Base-by-base conservation (phyloP, 2,113 vertebrate species). In the Lepidothrix coronata region DNA sequence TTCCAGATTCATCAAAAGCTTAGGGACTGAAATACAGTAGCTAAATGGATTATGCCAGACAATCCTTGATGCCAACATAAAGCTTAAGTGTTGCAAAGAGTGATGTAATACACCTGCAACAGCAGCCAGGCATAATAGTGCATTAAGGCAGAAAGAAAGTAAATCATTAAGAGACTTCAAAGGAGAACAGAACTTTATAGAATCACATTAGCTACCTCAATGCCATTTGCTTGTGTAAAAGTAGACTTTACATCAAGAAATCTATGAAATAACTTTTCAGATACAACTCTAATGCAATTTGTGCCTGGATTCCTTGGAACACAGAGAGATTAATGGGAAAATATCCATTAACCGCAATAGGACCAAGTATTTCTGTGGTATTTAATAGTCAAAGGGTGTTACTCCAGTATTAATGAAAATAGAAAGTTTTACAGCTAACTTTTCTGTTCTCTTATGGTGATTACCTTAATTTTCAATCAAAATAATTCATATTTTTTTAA, bases 1-100 rank as follows among this genome's bases (percentile, higher is more conserved):
- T 96, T 97, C 88, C 79, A 93, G 75, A 97, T 96, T 95, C 81
- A 93, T 98, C 91, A 97, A 61, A 96, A 97, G 79, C 83, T 74
- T 89, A 44, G 75, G 72, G 66, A 33, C 66, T 83, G 94, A 94
- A 89, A 95, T 96, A 43, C 18, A 96, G 91, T 54, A 46, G 49
- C 76, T 91, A 96, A 96, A 96, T 82, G 84, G 87, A 96, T 96
- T 96, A 80, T 93, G 61, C 85, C 94, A 97, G 95, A 94, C 75
- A 93, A 89, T 61, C 81, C 84, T 86, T 87, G 79, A 97, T 30
- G 75, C 83, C 89, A 96, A 88, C 95, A 95, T 37, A 95, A 97
- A 96, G 76, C 58, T 92, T 66, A 81, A 43, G 30, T 63, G 88
- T 95, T 92, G 58, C 39, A 72, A 90, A 97, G 86, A 95, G 31